Percentiles rank a stretch among this genome's conserved stretches.
These are phyloP conservation scores for Brassicogethes aeneus DNA, from an alignment of 2,888 invertebrate species.

Conservation along the genomic window DNA sequence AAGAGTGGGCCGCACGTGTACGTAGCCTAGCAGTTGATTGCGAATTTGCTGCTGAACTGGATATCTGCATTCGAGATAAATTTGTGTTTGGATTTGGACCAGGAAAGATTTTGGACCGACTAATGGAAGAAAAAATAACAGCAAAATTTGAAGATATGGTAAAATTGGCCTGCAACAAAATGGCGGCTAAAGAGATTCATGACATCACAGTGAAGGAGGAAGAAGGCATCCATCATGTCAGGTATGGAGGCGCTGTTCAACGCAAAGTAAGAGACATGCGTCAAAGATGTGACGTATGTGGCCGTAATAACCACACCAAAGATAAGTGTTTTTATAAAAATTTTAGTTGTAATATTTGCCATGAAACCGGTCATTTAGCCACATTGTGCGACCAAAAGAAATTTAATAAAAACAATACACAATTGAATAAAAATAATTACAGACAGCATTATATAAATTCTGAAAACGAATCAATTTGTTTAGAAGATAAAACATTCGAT, in stretches of 20 bases:
- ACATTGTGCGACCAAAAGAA: slow-evolving; percentile 4
- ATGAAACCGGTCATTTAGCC: slow-evolving; percentile 6
- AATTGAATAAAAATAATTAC: background rate
- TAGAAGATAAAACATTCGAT: background rate
- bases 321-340: slow-evolving; percentile 13
- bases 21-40: slow-evolving; percentile 16
- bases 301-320: slow-evolving; percentile 6
- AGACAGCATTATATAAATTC: background rate
- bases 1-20: slow-evolving; percentile 18
- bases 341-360: slow-evolving; percentile 6
- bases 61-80: slow-evolving; percentile 13
- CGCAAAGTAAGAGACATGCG: background rate
- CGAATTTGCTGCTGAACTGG: slow-evolving; percentile 16
- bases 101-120: slow-evolving; percentile 12
- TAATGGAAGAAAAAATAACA: slow-evolving; percentile 12
- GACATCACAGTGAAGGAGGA: slow-evolving; percentile 3
- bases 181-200: slow-evolving; percentile 8
- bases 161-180: slow-evolving; percentile 7
- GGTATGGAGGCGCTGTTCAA: background rate
- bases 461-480: background rate
- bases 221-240: slow-evolving; percentile 1
- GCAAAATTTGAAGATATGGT: slow-evolving; percentile 7
- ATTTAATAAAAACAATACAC: too few species aligned
- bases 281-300: slow-evolving; percentile 6
- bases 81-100: slow-evolving; percentile 17